Percentiles rank a stretch among this genome's conserved stretches.
These are phyloP conservation scores for Enoplosus armatus DNA, from an alignment of 2,797 vertebrate genomes.

Conservation along the genomic window DNA sequence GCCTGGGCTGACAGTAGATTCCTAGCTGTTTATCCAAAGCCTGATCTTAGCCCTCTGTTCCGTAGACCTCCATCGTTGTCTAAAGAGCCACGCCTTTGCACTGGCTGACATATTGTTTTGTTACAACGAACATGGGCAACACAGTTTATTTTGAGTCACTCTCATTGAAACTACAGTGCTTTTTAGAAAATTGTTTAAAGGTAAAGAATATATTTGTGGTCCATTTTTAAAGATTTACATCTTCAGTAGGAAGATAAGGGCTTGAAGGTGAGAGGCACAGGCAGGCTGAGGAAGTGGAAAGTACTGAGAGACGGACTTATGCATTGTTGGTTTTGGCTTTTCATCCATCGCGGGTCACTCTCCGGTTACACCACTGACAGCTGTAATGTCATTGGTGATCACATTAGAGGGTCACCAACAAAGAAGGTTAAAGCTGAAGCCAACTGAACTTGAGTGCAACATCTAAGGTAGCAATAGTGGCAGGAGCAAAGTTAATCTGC, in stretches of 20 bases:
- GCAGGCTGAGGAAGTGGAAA: not conserved
- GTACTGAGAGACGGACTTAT: not conserved
- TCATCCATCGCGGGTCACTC: not conserved
- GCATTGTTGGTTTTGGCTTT: no score
- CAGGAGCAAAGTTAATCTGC: not conserved
- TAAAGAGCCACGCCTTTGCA: not conserved
- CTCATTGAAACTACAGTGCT: not conserved
- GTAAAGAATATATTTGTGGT: not conserved
- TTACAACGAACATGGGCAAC: not conserved
- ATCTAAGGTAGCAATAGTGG: not conserved
- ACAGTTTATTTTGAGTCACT: not conserved
- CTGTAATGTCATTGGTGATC: constrained; percentile 18
- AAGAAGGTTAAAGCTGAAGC: no score
- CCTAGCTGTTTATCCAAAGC: not conserved
- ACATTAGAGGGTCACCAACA: not conserved
- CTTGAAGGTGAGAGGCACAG: not conserved
- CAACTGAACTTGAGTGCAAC: constrained; percentile 6
- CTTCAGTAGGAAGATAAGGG: not conserved
- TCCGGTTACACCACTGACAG: constrained; percentile 16
- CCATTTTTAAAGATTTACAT: not conserved
- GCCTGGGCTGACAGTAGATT: no score
- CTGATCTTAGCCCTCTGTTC: not conserved
- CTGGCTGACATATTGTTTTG: not conserved
- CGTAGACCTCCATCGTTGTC: not conserved
- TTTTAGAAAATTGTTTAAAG: not conserved